Evolutionary conservation across 2,113 vertebrate genomes (phyloP).

Genomic region (Seriola aureovittata): DNA sequence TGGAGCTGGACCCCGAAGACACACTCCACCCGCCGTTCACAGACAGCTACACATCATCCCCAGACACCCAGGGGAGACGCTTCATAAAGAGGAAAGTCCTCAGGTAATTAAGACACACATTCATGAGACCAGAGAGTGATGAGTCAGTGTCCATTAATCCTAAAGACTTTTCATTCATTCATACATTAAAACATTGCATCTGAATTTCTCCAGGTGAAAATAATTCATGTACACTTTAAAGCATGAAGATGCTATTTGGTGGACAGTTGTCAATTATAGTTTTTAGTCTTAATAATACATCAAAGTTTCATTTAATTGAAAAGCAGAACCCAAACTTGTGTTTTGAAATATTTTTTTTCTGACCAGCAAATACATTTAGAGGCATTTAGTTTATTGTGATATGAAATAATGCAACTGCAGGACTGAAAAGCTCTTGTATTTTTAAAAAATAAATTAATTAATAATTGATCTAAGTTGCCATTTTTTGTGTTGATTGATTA

Average conservation of each 20-base stretch:
- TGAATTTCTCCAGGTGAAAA: background rate
- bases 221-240: no score
- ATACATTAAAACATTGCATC: no score
- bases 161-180: no score
- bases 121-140: background rate
- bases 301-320: no score
- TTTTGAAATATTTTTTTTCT: no score
- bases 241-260: no score
- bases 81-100: constrained; percentile 84
- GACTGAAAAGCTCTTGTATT: no score
- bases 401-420: no score
- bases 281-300: background rate
- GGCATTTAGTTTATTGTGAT: no score
- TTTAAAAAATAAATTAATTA: background rate
- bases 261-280: background rate
- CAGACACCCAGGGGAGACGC: constrained; percentile 47
- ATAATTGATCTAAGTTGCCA: background rate
- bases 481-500: background rate
- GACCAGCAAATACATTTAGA: no score
- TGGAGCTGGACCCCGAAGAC: constrained; percentile 43
- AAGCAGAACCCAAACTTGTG: no score
- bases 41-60: constrained; percentile 46
- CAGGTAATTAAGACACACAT: constrained; percentile 61
- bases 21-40: background rate
- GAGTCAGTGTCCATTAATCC: no score